Evolutionary conservation across 2,888 invertebrate species (phyloP), one percentile per base, ranked within the genome.

Genomic region (Hirtodrosophila histrioides): DNA sequence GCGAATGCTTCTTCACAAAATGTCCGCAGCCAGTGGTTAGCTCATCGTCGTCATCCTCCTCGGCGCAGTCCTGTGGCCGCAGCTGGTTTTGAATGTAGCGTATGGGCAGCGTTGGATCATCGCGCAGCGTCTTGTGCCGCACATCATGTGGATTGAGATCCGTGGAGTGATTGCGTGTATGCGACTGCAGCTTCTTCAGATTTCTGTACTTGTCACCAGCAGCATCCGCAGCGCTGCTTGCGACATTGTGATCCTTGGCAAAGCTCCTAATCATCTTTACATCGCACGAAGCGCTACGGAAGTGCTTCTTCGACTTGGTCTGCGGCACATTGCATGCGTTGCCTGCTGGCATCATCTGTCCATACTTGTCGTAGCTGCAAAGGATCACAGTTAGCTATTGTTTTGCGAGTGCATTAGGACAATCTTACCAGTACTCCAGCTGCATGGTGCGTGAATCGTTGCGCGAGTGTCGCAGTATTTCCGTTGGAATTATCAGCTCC

Each of bases 381-480:
- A 10, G 0, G 1, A 48, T 8, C 0, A 0, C 7, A 35, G 11
- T 44, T 17, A 43, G 6, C 3, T 11, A 12, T 7, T 5, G 9
- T n/a, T 33, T 33, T 0, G 9, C 23, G 31, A 10, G 4, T 11
- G 11, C 0, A 4, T 24, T 10, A 48, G 0, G 3, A 37, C 9
- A 29, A 5, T 51, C 85, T 83, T 92, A 92, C 91, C 93, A 92
- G 75, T 93, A 93, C 86, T 94, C 94, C 76, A 94, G 90, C 78
- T 94, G 94, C 76, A 94, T 93, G n/a, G 94, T 94, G 85, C 94
- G 94, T 67, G 94, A 94, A 90, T 94, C 94, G 90, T 93, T 94
- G 67, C 94, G 92, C 33, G 93, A 92, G 80, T 94, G 94, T 1
- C 91, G 80, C 55, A 89, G 53, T 7, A 89, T 84, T 4, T 91